Evolutionary conservation across 2,888 invertebrate species (phyloP).

Genomic region (Dascillus cervinus): DNA sequence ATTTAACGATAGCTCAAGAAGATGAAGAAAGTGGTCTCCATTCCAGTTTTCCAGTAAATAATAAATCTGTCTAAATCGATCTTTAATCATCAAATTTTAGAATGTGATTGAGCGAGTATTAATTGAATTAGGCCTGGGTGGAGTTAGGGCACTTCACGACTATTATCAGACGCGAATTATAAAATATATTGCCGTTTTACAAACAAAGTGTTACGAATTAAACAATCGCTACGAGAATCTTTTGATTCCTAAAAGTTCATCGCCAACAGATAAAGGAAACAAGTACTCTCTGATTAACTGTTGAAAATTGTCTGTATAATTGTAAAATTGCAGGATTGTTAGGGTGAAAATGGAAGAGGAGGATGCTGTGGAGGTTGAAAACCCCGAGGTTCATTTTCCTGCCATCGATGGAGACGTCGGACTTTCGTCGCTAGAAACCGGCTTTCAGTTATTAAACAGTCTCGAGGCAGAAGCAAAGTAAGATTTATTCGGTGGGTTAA

Average conservation of each 20-base stretch:
- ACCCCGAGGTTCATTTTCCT: constrained; percentile 31
- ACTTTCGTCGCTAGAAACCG: constrained; percentile 31
- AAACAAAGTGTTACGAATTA: constrained; percentile 31
- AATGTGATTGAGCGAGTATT: constrained; percentile 54
- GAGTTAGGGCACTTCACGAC: constrained; percentile 48
- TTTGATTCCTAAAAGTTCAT: constrained; percentile 26
- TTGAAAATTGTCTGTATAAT: no score
- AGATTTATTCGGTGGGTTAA: constrained; percentile 1
- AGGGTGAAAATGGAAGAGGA: constrained; percentile 31
- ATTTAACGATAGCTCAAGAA: constrained; percentile 48
- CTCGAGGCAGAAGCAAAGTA: constrained; percentile 34
- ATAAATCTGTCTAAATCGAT: not conserved
- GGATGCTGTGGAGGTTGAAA: constrained; percentile 27
- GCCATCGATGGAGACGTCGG: constrained; percentile 30
- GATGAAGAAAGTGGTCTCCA: constrained; percentile 40
- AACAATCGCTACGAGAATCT: constrained; percentile 29
- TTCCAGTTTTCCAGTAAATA: constrained; percentile 46
- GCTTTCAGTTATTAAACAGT: constrained; percentile 34
- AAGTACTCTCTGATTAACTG: constrained; percentile 26
- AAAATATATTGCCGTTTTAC: constrained; percentile 32
- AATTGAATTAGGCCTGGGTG: constrained; percentile 53
- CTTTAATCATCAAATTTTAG: constrained; percentile 33
- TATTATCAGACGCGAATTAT: constrained; percentile 47
- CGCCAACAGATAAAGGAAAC: constrained; percentile 25
- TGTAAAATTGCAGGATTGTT: constrained; percentile 19